Evolutionary conservation across 2,888 invertebrate species (phyloP).

Genomic region (Steinernema carpocapsae): DNA sequence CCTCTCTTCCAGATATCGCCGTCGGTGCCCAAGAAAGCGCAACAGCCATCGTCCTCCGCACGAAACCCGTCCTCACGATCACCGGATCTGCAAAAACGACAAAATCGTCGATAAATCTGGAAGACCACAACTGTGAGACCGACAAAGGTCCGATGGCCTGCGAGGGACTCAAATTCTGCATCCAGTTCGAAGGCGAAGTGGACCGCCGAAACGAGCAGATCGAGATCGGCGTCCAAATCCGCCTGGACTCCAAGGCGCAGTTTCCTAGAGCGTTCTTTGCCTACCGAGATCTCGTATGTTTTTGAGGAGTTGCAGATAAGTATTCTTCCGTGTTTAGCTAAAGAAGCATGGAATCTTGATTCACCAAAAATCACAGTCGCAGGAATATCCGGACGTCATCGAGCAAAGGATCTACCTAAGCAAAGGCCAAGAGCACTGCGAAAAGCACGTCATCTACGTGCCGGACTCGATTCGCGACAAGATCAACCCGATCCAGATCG

Average conservation of each 20-base stretch:
- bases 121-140: constrained; percentile 63
- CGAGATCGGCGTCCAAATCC: constrained; percentile 50
- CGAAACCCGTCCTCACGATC: constrained; percentile 67
- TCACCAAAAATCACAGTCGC: constrained; percentile 12
- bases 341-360: neutral
- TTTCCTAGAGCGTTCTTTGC: constrained; percentile 66
- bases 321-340: neutral
- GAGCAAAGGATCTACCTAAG: constrained; percentile 59
- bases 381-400: constrained; percentile 63
- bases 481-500: constrained; percentile 86
- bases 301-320: neutral
- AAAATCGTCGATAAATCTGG: constrained; percentile 60
- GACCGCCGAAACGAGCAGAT: constrained; percentile 60
- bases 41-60: constrained; percentile 73
- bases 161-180: constrained; percentile 61
- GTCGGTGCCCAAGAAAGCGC: constrained; percentile 90
- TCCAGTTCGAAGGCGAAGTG: constrained; percentile 73
- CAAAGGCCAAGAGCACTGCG: constrained; percentile 63
- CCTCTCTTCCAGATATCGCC: constrained; percentile 76
- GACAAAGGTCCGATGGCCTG: constrained; percentile 55
- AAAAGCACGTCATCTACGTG: constrained; percentile 45
- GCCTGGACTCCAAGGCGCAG: constrained; percentile 52
- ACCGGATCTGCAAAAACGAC: constrained; percentile 55
- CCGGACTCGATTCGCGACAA: constrained; percentile 80
- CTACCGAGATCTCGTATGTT: constrained; percentile 60